phyloP scores from a whole-genome alignment of 2,797 vertebrate genomes.

The Cyclopterus lumpus region DNA sequence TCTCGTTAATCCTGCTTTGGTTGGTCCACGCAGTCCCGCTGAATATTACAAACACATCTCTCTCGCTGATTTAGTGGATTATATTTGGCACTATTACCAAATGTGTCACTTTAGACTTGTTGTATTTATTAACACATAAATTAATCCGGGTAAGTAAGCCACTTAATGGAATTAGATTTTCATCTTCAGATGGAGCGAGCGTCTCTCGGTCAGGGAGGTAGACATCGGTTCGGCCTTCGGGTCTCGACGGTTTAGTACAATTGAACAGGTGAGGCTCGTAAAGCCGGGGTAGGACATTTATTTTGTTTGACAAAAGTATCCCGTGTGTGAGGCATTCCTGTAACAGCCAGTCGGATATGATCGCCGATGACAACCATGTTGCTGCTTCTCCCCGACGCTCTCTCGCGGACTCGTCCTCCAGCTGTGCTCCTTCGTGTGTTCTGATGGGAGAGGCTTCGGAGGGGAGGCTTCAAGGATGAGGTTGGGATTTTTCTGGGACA shows the following conservation, averaged over 20 bases:
- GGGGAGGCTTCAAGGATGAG: no score
- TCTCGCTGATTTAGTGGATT: background rate
- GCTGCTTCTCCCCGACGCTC: no score
- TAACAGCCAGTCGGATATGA: no score
- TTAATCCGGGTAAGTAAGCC: background rate
- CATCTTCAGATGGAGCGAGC: background rate
- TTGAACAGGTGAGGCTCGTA: background rate
- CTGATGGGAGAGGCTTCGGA: no score
- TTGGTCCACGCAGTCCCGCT: background rate
- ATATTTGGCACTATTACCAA: background rate
- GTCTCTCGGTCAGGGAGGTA: background rate
- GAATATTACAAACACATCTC: background rate
- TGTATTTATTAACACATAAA: background rate
- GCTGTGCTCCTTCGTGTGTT: no score
- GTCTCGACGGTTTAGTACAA: background rate
- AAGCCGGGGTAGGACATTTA: background rate
- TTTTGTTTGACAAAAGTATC: background rate
- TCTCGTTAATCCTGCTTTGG: background rate
- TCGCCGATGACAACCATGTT: no score
- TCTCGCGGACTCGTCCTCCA: no score
- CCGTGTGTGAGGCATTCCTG: no score
- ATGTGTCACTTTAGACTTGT: background rate
- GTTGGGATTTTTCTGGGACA: no score
- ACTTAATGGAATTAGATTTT: background rate
- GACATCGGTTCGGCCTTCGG: background rate